Evolutionary conservation across 2,797 vertebrate genomes (phyloP).

Genomic region (Lerista edwardsae): DNA sequence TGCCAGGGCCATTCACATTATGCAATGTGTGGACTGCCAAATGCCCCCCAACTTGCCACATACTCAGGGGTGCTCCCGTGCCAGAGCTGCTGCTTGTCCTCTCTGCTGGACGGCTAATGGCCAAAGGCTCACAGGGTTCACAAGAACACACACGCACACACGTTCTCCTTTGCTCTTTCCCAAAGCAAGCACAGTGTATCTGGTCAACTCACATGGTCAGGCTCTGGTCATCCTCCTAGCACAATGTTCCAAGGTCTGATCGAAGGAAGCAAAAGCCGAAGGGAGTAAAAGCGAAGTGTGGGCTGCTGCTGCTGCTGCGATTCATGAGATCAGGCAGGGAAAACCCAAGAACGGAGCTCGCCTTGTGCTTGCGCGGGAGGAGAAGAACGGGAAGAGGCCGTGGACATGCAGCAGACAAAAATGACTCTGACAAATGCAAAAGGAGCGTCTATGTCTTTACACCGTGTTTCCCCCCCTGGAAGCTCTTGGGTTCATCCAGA

Average conservation of each 20-base stretch:
- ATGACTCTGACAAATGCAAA: constrained; percentile 48
- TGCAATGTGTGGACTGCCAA: neutral
- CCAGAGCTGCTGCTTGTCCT: accelerated
- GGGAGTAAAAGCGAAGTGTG: constrained; percentile 28
- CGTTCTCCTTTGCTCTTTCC: neutral
- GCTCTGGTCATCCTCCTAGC: neutral
- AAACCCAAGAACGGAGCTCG: constrained; percentile 22
- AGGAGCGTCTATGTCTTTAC: constrained; percentile 66
- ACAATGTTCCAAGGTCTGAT: accelerated
- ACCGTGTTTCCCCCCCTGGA: constrained; percentile 64
- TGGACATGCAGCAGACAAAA: constrained; percentile 66
- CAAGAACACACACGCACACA: neutral
- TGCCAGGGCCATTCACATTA: accelerated
- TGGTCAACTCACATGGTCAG: neutral
- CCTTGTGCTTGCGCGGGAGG: constrained; percentile 14
- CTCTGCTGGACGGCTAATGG: neutral
- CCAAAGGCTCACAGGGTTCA: neutral
- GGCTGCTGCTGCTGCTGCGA: constrained; percentile 33
- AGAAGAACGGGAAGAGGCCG: neutral
- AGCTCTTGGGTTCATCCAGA: constrained; percentile 63
- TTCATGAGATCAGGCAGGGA: neutral
- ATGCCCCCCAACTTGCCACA: neutral
- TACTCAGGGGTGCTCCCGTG: neutral
- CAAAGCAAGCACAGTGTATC: constrained; percentile 31
- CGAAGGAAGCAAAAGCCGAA: neutral